Evolutionary conservation across 2,113 vertebrate genomes (phyloP).

Genomic region (Plectropomus leopardus): DNA sequence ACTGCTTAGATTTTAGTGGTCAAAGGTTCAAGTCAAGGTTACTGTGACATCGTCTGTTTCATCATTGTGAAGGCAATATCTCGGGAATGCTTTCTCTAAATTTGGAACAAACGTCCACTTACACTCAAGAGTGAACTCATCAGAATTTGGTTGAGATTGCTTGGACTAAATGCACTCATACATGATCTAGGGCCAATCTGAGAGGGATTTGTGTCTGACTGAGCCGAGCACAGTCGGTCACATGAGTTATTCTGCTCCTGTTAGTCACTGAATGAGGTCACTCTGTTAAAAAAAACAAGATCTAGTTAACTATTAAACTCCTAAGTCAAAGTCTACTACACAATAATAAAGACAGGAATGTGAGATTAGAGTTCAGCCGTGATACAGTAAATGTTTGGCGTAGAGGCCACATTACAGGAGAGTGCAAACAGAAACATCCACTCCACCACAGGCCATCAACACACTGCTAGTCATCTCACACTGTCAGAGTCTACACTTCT

Average conservation of each 20-base stretch:
- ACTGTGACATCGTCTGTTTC: too few relatives aligned
- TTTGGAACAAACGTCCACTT: too few relatives aligned
- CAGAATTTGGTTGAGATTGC: too few relatives aligned
- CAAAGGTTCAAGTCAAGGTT: too few relatives aligned
- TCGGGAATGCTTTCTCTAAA: too few relatives aligned
- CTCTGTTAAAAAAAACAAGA: not conserved
- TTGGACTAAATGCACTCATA: not conserved
- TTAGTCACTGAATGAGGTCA: constrained; percentile 1
- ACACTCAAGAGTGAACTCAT: too few relatives aligned
- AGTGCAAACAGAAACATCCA: too few relatives aligned
- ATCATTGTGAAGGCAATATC: too few relatives aligned
- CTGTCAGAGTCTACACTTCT: not conserved
- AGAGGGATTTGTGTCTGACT: not conserved
- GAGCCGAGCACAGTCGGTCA: constrained; percentile 9
- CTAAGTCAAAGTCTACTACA: constrained; percentile 15
- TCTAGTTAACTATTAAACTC: constrained; percentile 49
- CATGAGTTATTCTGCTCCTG: not conserved
- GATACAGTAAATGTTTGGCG: not conserved
- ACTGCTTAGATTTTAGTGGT: too few relatives aligned
- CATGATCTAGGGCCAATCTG: not conserved
- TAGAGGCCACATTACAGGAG: not conserved
- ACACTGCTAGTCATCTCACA: not conserved
- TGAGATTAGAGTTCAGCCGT: constrained; percentile 9
- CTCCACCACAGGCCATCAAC: not conserved
- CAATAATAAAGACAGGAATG: constrained; percentile 33